Evolutionary conservation across 2,888 invertebrate genomes (phyloP), one percentile per base, ranked within the genome.

Genomic region (Bibio marci): DNA sequence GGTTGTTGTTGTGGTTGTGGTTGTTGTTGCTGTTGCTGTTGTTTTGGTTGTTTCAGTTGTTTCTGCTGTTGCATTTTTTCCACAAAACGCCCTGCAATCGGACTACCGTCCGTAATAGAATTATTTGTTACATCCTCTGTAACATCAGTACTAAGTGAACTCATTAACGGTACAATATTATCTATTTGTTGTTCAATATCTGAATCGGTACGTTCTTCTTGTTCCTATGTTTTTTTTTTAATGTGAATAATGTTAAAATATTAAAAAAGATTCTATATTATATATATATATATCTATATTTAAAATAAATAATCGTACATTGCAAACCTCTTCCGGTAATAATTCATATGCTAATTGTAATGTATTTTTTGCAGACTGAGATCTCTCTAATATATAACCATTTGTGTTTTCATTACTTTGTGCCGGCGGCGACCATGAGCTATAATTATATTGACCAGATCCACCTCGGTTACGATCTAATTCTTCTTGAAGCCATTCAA

Each of bases 401-500:
- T 87, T 92, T 27, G 91, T 85, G 15, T 83, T 86, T 57, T 95
- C 94, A 62, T 94, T 94, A 40, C 91, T 91, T 50, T 88, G 87
- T 17, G 87, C 82, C 14, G 91, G 90, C 7, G 88, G 87, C 54
- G 92, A 92, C 88, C 91, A 92, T 45, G 86, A 85, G 53, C 77
- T 86, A 58, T 90, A 91, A 39, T 81, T 77, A 58, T 90, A 91
- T 52, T 62, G 61, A 44, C 67, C 65, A 27, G 69, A 66, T 10
- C 69, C 67, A 30, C 70, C 70, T 45, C 71, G 66, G 55, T 69
- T 64, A 39, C 62, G 52, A 47, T 94, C 91, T 45, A 95, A 70
- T 62, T 95, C 94, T 57, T 92, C 91, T 58, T 90, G 88, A 50
- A 95, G 71, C 94, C 94, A 95, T 49, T 85, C 80, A 3, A 92